These are phyloP conservation scores for Caerostris darwini DNA, from an alignment of 1,140 invertebrate species.

Conservation along the genomic window DNA sequence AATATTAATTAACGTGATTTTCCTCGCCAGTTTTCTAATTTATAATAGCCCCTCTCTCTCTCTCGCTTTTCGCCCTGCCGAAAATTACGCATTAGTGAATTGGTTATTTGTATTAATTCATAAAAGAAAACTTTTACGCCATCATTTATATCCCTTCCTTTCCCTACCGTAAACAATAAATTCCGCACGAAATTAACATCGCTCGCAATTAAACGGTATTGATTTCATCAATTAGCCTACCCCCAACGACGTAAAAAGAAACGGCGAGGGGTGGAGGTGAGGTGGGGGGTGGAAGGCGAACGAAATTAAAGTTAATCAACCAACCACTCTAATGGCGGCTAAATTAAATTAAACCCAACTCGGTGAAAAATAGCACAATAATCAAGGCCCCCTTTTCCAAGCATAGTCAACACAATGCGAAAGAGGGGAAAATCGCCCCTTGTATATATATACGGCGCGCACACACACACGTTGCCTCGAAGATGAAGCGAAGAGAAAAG, in stretches of 20 bases:
- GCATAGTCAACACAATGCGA: constrained; percentile 77
- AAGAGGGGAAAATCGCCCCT: constrained; percentile 34
- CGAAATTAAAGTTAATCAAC: constrained; percentile 78
- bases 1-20: constrained; percentile 78
- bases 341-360: constrained; percentile 78
- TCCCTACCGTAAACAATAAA: constrained; percentile 77
- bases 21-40: constrained; percentile 78
- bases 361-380: constrained; percentile 78
- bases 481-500: constrained; percentile 48
- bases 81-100: constrained; percentile 78
- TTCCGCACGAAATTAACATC: constrained; percentile 78
- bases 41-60: constrained; percentile 77
- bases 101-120: constrained; percentile 78
- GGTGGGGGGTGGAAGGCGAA: constrained; percentile 29
- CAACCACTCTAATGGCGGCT: constrained; percentile 77
- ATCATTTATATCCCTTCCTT: constrained; percentile 76
- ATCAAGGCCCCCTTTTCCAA: constrained; percentile 61
- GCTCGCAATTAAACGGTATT: constrained; percentile 78
- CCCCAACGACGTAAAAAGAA: constrained; percentile 77
- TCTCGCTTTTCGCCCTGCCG: constrained; percentile 66
- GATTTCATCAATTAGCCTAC: constrained; percentile 78
- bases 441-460: constrained; percentile 62
- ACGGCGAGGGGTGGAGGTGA: background rate
- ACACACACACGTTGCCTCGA: constrained; percentile 12
- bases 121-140: constrained; percentile 78